phyloP scores from a whole-genome alignment of 2,113 vertebrate species.

The Henicopernis longicauda region DNA sequence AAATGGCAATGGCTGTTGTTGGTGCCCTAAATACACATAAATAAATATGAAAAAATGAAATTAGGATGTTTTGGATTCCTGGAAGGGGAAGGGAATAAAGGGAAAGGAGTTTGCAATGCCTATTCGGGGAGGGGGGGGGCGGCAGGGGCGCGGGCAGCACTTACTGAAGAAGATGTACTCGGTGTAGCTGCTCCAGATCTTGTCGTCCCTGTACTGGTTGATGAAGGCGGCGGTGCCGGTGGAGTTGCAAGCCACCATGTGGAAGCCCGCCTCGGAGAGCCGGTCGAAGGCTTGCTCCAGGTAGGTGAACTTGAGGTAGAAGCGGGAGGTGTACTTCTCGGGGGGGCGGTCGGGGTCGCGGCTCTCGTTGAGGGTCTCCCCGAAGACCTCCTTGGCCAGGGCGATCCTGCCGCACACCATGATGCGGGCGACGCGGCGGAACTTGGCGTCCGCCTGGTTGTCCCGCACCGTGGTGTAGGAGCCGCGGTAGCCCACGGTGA shows the following conservation, averaged over 20 bases:
- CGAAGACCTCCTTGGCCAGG: conserved; percentile 87
- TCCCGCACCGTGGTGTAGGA: conserved; percentile 83
- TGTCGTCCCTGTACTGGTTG: conserved; percentile 87
- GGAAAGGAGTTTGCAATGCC: background rate
- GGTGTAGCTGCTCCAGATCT: conserved; percentile 89
- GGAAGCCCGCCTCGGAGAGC: conserved; percentile 83
- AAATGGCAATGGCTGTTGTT: background rate
- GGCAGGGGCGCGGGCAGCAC: background rate
- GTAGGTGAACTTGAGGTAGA: conserved; percentile 90
- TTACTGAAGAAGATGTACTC: conserved; percentile 92
- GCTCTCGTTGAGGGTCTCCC: conserved; percentile 86
- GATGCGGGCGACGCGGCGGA: conserved; percentile 85
- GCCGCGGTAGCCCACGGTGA: conserved; percentile 86
- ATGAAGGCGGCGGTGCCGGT: conserved; percentile 84
- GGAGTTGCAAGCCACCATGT: conserved; percentile 92
- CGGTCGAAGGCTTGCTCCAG: conserved; percentile 88
- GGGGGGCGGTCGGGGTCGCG: conserved; percentile 85
- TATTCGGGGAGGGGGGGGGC: background rate
- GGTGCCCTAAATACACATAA: background rate
- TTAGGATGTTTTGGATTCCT: background rate
- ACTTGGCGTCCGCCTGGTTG: conserved; percentile 84
- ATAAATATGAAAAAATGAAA: background rate
- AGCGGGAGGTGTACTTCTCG: conserved; percentile 88
- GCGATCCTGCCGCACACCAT: conserved; percentile 87
- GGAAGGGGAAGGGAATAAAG: background rate